phyloP scores from a whole-genome alignment of 2,113 vertebrate genomes.

The Sakesphorus luctuosus region DNA sequence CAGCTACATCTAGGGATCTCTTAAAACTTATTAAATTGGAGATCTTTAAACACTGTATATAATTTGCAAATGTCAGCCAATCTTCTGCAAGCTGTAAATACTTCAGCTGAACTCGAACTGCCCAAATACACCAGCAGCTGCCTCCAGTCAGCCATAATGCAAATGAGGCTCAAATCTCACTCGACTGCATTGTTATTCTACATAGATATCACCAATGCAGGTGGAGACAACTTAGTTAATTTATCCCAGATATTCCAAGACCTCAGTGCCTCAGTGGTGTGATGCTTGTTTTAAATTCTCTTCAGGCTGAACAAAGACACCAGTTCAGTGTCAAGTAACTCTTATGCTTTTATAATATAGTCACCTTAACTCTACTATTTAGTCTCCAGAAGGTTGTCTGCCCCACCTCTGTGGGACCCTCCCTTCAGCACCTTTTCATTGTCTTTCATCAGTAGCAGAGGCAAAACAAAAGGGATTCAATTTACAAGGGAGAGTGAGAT shows the following conservation, averaged over 20 bases:
- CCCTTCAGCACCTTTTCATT: not conserved
- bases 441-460: not conserved
- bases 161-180: not conserved
- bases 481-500: not conserved
- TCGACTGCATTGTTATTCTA: not conserved
- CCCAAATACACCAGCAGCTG: not conserved
- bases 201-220: not conserved
- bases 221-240: not conserved
- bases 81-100: constrained; percentile 26
- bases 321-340: not conserved
- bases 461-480: not conserved
- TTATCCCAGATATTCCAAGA: not conserved
- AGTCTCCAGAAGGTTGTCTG: not conserved
- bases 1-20: constrained; percentile 5
- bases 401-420: not conserved
- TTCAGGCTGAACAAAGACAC: not conserved
- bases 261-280: not conserved
- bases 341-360: not conserved
- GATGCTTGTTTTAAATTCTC: not conserved
- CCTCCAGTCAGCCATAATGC: not conserved
- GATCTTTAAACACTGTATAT: not conserved
- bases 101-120: constrained; percentile 27
- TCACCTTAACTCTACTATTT: not conserved
- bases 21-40: not conserved
- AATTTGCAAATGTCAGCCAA: constrained; percentile 9